Conservation (phyloP, 23 tunicate species). For the Phallusia fumigata region DNA sequence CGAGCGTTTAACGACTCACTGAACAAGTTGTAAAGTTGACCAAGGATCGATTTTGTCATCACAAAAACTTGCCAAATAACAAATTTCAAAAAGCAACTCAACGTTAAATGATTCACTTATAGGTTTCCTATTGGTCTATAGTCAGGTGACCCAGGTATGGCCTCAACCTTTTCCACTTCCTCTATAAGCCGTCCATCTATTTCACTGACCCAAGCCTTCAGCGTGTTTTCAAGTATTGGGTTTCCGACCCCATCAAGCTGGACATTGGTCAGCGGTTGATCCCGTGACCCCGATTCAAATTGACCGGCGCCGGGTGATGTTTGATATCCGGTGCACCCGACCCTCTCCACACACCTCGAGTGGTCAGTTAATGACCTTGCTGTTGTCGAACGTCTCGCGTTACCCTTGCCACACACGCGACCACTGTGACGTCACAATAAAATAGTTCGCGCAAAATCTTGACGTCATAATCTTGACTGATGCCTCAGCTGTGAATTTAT, state of each 20-base stretch:
- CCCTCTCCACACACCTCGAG: neutral
- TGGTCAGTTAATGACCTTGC: conserved; percentile 13
- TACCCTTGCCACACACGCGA: neutral
- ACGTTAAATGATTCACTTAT: no score
- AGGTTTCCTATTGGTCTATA: no score
- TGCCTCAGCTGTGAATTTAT: neutral
- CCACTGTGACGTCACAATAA: neutral
- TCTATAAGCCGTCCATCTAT: no score
- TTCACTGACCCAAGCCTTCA: no score
- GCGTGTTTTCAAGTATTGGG: neutral
- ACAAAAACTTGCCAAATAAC: neutral
- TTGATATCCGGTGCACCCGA: neutral
- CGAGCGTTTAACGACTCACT: neutral
- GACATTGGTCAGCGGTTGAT: conserved; percentile 3
- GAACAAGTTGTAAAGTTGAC: neutral
- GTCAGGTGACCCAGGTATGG: no score
- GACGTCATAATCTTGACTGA: neutral
- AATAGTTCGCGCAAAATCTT: neutral
- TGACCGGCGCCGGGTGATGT: conserved; percentile 5
- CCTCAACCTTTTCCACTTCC: no score
- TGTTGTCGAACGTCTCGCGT: neutral
- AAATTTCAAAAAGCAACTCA: neutral
- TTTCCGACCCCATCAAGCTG: neutral
- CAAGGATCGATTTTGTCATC: neutral
- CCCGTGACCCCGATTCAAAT: conserved; percentile 5